A percentile compares a stretch with the other conserved stretches of the same genome.
phyloP scores from a whole-genome alignment of 2,113 vertebrate species.

The Hydropotes inermis region DNA sequence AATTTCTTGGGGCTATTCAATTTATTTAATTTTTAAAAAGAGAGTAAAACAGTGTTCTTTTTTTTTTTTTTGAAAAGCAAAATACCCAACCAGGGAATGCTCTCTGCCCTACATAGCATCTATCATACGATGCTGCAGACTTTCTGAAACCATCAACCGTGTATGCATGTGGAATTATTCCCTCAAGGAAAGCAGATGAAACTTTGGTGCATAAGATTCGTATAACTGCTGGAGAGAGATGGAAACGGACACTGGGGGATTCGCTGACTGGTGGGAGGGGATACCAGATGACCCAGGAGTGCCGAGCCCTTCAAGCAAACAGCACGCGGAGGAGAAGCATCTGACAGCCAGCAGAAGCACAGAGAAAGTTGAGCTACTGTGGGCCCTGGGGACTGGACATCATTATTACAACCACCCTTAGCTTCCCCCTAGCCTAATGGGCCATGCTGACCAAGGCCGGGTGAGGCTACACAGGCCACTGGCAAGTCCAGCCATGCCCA shows the following conservation, averaged over 20 bases:
- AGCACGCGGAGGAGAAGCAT: not conserved
- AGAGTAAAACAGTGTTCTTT: not conserved
- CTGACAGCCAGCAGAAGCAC: not conserved
- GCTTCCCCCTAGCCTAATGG: not conserved
- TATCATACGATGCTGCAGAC: not conserved
- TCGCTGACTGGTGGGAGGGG: not conserved
- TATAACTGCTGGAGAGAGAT: not conserved
- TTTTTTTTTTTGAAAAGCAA: not conserved
- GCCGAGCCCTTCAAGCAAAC: not conserved
- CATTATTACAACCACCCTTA: not conserved
- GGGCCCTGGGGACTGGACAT: not conserved
- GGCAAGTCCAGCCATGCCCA: not conserved
- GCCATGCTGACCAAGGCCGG: not conserved
- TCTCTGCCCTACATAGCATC: not conserved
- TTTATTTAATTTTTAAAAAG: conserved; percentile 15
- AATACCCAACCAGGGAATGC: not conserved
- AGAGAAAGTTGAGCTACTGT: rapidly evolving
- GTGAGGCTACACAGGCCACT: not conserved
- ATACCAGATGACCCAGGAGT: not conserved
- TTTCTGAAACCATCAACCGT: not conserved
- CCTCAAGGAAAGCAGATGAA: not conserved
- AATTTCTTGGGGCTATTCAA: not conserved
- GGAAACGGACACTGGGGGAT: not conserved
- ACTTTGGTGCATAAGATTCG: not conserved
- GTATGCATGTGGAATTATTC: not conserved